A percentile compares a stretch with the other conserved stretches of the same genome.
Conservation (phyloP, 2,113 vertebrate genomes). For the Semnopithecus entellus region DNA sequence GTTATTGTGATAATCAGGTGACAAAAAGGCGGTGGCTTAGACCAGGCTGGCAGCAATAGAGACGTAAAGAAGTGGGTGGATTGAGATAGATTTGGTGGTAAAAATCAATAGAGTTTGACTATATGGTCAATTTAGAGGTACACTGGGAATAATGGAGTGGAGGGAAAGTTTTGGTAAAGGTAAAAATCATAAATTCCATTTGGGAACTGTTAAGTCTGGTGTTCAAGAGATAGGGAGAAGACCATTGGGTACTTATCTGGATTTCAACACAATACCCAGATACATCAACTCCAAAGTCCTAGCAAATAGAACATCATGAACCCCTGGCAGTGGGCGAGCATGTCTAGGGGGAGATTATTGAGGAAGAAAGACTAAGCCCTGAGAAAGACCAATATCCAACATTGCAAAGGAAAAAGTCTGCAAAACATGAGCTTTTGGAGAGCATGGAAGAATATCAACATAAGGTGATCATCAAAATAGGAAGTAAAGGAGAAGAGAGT, state of each 20-base stretch:
- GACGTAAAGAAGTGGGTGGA: neutral
- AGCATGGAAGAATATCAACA: neutral
- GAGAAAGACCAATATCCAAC: neutral
- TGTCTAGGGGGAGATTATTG: neutral
- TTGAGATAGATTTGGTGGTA: neutral
- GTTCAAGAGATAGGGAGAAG: neutral
- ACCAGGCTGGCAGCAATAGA: rapidly evolving
- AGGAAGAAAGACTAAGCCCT: neutral
- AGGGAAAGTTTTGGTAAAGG: rapidly evolving
- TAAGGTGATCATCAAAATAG: neutral
- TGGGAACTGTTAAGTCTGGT: neutral
- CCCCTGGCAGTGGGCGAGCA: rapidly evolving
- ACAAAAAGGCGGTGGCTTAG: rapidly evolving
- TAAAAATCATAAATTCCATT: neutral
- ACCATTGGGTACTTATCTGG: rapidly evolving
- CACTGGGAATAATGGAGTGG: rapidly evolving
- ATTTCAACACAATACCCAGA: rapidly evolving
- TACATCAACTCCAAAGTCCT: no score
- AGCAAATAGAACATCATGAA: rapidly evolving
- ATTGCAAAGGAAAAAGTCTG: neutral
- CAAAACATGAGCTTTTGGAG: neutral
- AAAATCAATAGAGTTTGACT: neutral
- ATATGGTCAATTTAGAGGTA: neutral
- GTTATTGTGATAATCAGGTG: no score
- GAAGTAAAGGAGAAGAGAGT: neutral